Evolutionary conservation across 2,113 vertebrate species (phyloP).

Genomic region (Gadus macrocephalus): DNA sequence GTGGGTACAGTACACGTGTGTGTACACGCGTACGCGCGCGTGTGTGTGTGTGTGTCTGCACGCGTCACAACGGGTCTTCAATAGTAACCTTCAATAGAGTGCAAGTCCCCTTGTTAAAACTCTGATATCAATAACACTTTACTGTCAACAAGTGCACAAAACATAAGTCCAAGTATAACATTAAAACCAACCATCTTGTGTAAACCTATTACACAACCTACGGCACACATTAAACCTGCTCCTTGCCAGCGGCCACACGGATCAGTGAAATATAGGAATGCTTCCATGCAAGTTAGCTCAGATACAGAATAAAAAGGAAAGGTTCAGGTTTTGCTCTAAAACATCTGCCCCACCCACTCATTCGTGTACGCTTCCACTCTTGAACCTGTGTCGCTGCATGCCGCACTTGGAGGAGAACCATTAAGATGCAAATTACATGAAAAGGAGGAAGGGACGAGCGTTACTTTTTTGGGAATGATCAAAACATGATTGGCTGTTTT

Average conservation of each 20-base stretch:
- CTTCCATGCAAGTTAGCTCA: no score
- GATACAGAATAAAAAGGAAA: no score
- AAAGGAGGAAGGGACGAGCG: conserved; percentile 24
- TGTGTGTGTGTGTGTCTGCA: background rate
- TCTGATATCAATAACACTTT: no score
- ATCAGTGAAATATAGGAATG: background rate
- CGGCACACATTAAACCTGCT: no score
- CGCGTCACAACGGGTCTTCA: no score
- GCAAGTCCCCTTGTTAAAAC: no score
- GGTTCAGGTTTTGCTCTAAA: conserved; percentile 3
- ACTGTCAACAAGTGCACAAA: no score
- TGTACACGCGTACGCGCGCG: no score
- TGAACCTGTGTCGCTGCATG: conserved; percentile 47
- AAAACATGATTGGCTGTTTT: conserved; percentile 39
- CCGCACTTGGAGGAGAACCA: conserved; percentile 5
- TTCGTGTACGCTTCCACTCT: background rate
- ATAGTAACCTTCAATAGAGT: no score
- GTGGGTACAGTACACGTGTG: background rate
- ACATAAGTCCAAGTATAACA: no score
- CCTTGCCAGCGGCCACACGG: background rate
- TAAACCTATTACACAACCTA: no score
- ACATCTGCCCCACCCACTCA: conserved; percentile 1
- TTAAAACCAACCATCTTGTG: no score
- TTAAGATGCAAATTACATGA: background rate
- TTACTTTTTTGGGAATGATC: conserved; percentile 4